Conservation (phyloP, 2,888 invertebrate species). For the Agriopis marginaria region DNA sequence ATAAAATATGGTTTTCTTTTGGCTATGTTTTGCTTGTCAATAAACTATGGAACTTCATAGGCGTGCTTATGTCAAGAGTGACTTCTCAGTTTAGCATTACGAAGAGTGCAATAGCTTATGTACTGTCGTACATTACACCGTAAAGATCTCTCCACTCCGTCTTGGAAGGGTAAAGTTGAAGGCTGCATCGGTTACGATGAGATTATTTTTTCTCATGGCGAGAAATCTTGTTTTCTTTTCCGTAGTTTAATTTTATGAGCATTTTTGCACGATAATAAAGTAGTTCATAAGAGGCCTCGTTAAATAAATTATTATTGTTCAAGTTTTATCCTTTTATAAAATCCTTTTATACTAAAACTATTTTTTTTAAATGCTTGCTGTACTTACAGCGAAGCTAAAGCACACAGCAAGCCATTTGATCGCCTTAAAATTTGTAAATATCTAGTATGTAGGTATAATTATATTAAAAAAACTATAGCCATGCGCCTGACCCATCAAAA, state of each 20-base stretch:
- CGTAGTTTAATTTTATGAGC: conserved; percentile 37
- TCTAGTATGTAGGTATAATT: too few relatives aligned
- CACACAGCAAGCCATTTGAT: too few relatives aligned
- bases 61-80: too few relatives aligned
- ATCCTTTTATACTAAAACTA: not conserved
- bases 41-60: too few relatives aligned
- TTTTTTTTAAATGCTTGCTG: too few relatives aligned
- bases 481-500: too few relatives aligned
- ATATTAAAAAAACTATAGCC: too few relatives aligned
- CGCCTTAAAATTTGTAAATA: too few relatives aligned
- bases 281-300: conserved; percentile 22
- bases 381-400: too few relatives aligned
- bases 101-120: not conserved
- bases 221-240: conserved; percentile 24
- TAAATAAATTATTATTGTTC: conserved; percentile 15
- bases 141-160: conserved; percentile 28
- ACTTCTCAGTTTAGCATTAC: too few relatives aligned
- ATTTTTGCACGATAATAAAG: conserved; percentile 39
- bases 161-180: conserved; percentile 62
- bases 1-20: too few relatives aligned
- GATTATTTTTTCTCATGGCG: conserved; percentile 29
- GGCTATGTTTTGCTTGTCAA: too few relatives aligned
- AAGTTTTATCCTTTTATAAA: not conserved
- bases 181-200: conserved; percentile 47
- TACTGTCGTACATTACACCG: conserved; percentile 12